Evolutionary conservation across 2,888 invertebrate genomes (phyloP), one percentile per base, ranked within the genome.

Genomic region (Agrochola macilenta): DNA sequence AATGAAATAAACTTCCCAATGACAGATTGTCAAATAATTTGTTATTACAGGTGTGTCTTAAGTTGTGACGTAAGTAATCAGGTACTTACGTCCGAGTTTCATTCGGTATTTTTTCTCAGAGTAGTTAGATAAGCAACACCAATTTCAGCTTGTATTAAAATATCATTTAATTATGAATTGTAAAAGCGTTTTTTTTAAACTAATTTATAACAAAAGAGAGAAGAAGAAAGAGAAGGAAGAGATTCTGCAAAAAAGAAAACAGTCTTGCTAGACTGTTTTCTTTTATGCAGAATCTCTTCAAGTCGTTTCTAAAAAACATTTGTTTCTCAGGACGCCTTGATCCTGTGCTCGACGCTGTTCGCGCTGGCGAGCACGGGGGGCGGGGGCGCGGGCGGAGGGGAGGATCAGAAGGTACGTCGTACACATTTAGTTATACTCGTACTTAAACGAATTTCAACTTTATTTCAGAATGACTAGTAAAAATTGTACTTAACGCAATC

Each of bases 301-400:
- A 4, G 3, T 35, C 0, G 4, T 35, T 35, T 35, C 35, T 3
- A 7, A 26, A 26, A 5, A 11, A 54, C 1, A 30, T 30, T 60
- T 26, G 4, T n/a, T 49, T 30, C 54, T 12, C 86, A 98, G 91
- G 99, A 99, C 91, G 98, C 98, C 0, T 94, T 98, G 81, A 97
- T 97, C 76, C 97, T 99, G 93, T 98, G 98, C 90, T 97, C 98
- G 73, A 98, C 98, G 0, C 94, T 99, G 61, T 97, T 98, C 93
- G 97, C 98, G 1, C 97, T 99, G 86, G 98, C 98, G 87, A 97
- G 98, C 12, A 98, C 98, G 75, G 96, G 97, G 0, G 96, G 97
- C 0, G 95, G 96, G 0, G 96, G 97, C 0, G 96, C 94, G 0
- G 97, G 97, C 0, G 98, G 97, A 49, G 97, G 97, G 5, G 95